phyloP scores from a whole-genome alignment of 2,113 vertebrate species.

The Macrotus californicus region DNA sequence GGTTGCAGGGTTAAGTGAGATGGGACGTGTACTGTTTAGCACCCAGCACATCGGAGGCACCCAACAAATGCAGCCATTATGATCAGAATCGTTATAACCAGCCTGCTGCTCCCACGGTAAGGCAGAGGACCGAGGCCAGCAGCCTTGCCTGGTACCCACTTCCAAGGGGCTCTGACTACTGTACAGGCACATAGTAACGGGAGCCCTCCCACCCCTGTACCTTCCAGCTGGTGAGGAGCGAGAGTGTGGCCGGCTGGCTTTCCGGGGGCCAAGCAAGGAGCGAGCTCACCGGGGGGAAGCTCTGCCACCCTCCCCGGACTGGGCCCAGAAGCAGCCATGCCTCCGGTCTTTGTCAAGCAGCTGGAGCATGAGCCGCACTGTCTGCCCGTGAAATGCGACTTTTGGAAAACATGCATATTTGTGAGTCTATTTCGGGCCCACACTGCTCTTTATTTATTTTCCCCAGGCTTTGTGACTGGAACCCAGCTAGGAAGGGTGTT shows the following conservation, averaged over 20 bases:
- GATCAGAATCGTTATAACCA: too few species aligned
- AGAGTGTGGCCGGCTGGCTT: neutral
- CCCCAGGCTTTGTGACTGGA: constrained; percentile 4
- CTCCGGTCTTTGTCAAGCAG: constrained; percentile 17
- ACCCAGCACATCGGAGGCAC: neutral
- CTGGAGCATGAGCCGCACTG: neutral
- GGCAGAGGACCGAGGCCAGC: neutral
- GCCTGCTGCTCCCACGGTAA: neutral
- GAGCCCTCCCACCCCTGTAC: neutral
- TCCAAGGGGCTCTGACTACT: neutral
- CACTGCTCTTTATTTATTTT: constrained; percentile 61
- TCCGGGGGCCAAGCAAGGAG: neutral
- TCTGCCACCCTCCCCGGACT: neutral
- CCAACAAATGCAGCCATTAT: neutral
- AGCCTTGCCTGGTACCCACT: neutral
- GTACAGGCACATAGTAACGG: neutral
- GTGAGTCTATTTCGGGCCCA: constrained; percentile 41
- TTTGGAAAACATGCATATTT: constrained; percentile 42
- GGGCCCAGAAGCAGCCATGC: neutral
- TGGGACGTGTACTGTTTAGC: neutral
- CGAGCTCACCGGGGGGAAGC: neutral
- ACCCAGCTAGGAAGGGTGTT: constrained; percentile 43
- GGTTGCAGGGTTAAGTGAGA: neutral
- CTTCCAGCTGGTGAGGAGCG: neutral
- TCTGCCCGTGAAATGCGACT: constrained; percentile 41